Conservation (phyloP, 1,140 invertebrate species). For the Neodiprion pinetum region DNA sequence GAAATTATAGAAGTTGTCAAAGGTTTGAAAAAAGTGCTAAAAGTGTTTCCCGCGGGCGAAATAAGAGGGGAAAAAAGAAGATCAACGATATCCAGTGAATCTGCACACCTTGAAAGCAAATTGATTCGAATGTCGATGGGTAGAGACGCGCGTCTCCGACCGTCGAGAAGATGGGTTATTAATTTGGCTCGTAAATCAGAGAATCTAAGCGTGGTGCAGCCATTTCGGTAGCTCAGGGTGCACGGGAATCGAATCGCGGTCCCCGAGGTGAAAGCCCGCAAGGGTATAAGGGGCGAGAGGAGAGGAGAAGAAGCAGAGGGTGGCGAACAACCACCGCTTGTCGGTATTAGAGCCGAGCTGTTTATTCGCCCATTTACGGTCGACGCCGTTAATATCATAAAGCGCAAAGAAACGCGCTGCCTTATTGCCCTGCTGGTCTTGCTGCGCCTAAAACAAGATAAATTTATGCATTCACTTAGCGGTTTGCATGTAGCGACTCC, state of each 20-base stretch:
- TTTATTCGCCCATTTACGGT: slow-evolving; percentile 45
- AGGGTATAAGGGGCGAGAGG: not conserved
- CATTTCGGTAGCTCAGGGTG: not conserved
- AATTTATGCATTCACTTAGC: slow-evolving; percentile 47
- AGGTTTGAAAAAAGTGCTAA: too few relatives aligned
- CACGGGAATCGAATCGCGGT: not conserved
- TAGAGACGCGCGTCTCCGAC: too few relatives aligned
- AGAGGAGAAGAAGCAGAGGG: slow-evolving; percentile 3
- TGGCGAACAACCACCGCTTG: slow-evolving; percentile 14
- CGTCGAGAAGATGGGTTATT: slow-evolving; percentile 28
- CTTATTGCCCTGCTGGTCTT: slow-evolving; percentile 37
- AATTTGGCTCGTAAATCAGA: slow-evolving; percentile 43
- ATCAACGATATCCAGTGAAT: too few relatives aligned
- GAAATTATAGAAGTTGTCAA: too few relatives aligned
- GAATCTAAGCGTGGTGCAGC: slow-evolving; percentile 26
- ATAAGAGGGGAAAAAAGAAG: too few relatives aligned
- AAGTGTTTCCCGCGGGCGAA: too few relatives aligned
- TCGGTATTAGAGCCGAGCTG: slow-evolving; percentile 37
- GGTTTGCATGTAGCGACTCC: too few relatives aligned
- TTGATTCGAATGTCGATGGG: too few relatives aligned
- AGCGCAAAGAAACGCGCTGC: slow-evolving; percentile 39
- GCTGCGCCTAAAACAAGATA: slow-evolving; percentile 31
- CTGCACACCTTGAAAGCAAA: too few relatives aligned
- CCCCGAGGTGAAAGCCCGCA: not conserved
- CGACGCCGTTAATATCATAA: slow-evolving; percentile 35